These are phyloP conservation scores for Apodemia mormo DNA, from an alignment of 2,888 invertebrate genomes.

Conservation along the genomic window DNA sequence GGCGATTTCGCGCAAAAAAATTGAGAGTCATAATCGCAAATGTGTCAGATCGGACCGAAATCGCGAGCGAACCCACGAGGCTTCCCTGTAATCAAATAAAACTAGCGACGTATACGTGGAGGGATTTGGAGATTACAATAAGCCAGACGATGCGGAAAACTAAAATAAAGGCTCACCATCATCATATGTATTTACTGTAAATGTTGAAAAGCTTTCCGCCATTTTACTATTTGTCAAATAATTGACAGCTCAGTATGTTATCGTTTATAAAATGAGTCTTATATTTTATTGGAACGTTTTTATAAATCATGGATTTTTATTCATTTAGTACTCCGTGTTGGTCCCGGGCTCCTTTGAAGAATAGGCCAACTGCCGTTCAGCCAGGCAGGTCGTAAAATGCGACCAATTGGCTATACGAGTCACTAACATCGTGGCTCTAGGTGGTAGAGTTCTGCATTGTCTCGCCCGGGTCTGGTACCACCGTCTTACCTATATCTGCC, in stretches of 20 bases:
- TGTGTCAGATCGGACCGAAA: constrained; percentile 37
- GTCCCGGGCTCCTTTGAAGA: too few species aligned
- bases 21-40: constrained; percentile 38
- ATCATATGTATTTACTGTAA: constrained; percentile 31
- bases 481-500: too few species aligned
- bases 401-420: too few species aligned
- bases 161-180: constrained; percentile 33
- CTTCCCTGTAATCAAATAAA: constrained; percentile 44
- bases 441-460: too few species aligned
- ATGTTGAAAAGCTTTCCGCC: constrained; percentile 30
- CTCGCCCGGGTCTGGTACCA: too few species aligned
- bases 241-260: background rate
- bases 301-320: too few species aligned
- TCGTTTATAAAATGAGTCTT: background rate
- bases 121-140: constrained; percentile 37
- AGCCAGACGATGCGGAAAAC: constrained; percentile 34
- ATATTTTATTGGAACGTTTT: background rate
- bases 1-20: constrained; percentile 36
- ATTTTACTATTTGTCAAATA: constrained; percentile 32
- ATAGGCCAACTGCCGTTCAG: too few species aligned
- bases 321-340: too few species aligned
- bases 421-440: too few species aligned
- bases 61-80: constrained; percentile 29
- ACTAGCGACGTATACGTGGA: constrained; percentile 37
- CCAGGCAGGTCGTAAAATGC: too few species aligned